Conservation (phyloP, 2,888 invertebrate species). For the Drosophila mettleri region DNA sequence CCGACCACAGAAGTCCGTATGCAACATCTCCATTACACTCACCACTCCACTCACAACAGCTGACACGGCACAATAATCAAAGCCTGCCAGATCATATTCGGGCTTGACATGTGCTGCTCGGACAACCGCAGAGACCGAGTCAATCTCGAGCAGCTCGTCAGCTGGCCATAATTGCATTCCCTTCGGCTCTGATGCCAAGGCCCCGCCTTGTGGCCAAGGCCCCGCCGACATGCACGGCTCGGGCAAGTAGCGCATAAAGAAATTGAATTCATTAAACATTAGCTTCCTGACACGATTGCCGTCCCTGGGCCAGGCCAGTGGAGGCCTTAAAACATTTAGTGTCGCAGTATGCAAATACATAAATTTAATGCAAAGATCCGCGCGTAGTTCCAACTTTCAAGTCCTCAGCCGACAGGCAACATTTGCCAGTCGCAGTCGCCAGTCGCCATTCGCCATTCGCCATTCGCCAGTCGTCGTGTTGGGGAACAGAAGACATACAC, state of each 20-base stretch:
- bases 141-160: not conserved
- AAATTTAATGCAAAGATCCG: slow-evolving; percentile 59
- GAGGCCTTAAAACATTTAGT: slow-evolving; percentile 72
- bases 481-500: slow-evolving; percentile 72
- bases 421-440: slow-evolving; percentile 5
- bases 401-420: slow-evolving; percentile 8
- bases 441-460: slow-evolving; percentile 9
- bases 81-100: slow-evolving; percentile 38
- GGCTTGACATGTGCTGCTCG: slow-evolving; percentile 29
- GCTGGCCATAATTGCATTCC: not conserved
- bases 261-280: slow-evolving; percentile 82
- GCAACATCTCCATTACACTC: slow-evolving; percentile 48
- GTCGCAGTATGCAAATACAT: slow-evolving; percentile 78
- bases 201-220: not conserved
- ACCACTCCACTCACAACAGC: slow-evolving; percentile 47
- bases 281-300: slow-evolving; percentile 74
- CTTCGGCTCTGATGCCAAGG: not conserved
- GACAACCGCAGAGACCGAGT: slow-evolving; percentile 40
- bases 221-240: too few species aligned
- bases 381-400: slow-evolving; percentile 1
- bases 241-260: slow-evolving; percentile 76
- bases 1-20: slow-evolving; percentile 48
- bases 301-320: slow-evolving; percentile 25
- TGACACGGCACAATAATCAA: slow-evolving; percentile 10
- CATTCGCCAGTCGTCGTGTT: slow-evolving; percentile 37